Conservation (phyloP, 2,797 vertebrate genomes). For the Neopelma chrysocephalum region DNA sequence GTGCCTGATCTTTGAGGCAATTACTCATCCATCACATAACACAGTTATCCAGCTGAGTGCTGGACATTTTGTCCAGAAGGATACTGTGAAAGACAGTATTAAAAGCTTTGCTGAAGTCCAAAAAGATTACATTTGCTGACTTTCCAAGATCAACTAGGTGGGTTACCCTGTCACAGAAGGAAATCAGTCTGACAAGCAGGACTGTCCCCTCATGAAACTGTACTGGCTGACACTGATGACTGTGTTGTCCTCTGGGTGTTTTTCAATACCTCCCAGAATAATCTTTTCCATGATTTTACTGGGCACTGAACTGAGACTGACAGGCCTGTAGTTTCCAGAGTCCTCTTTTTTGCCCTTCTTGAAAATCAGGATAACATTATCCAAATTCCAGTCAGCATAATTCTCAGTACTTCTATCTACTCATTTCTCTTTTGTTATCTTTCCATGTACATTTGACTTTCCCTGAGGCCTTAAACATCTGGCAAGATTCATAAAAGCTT, state of each 20-base stretch:
- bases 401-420: neutral
- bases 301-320: neutral
- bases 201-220: neutral
- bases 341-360: neutral
- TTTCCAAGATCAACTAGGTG: neutral
- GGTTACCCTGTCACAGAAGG: neutral
- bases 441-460: constrained; percentile 19
- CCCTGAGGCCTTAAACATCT: constrained; percentile 53
- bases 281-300: neutral
- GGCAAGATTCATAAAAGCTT: constrained; percentile 51
- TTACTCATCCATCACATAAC: neutral
- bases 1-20: neutral
- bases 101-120: neutral
- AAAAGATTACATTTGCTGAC: neutral
- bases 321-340: neutral
- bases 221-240: no score
- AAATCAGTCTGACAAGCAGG: neutral
- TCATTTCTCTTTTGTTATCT: neutral
- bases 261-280: neutral
- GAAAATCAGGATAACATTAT: neutral
- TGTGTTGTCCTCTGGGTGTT: neutral
- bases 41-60: neutral
- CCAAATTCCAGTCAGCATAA: neutral
- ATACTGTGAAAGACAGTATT: neutral
- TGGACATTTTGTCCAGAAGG: neutral